These are phyloP conservation scores for Eupithecia insigniata DNA, from an alignment of 2,888 invertebrate genomes.

Conservation along the genomic window DNA sequence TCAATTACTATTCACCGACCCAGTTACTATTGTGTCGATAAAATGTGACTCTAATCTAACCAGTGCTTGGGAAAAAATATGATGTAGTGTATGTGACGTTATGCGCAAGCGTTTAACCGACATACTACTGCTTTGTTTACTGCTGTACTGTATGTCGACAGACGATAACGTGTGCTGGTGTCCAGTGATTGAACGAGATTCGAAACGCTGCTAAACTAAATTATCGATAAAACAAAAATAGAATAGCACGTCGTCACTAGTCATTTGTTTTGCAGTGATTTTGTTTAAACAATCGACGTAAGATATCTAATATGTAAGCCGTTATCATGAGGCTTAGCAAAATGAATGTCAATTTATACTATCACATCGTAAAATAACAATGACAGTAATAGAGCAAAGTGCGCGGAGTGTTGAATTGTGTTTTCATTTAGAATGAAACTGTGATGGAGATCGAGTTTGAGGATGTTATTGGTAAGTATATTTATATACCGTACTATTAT, in stretches of 20 bases:
- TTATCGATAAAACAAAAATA: constrained; percentile 38
- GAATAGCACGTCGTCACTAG: constrained; percentile 37
- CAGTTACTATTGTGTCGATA: constrained; percentile 21
- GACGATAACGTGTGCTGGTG: constrained; percentile 60
- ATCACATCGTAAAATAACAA: constrained; percentile 23
- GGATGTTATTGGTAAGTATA: constrained; percentile 40
- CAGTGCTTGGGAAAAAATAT: constrained; percentile 17
- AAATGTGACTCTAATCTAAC: constrained; percentile 26
- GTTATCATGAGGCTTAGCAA: constrained; percentile 12
- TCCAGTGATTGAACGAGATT: constrained; percentile 17
- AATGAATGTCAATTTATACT: constrained; percentile 14
- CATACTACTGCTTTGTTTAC: constrained; percentile 63
- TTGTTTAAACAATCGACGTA: constrained; percentile 24
- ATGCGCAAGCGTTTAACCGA: constrained; percentile 56
- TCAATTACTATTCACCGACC: constrained; percentile 18
- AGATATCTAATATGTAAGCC: constrained; percentile 20
- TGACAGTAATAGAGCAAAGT: constrained; percentile 11
- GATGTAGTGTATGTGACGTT: constrained; percentile 40
- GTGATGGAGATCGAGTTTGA: constrained; percentile 44
- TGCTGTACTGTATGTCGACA: constrained; percentile 58
- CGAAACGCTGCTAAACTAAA: constrained; percentile 31
- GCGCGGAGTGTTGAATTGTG: constrained; percentile 12
- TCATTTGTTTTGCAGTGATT: constrained; percentile 32
- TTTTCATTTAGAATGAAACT: constrained; percentile 4
- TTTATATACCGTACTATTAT: neutral